A percentile compares a stretch with the other conserved stretches of the same genome.
Evolutionary conservation across 2,113 vertebrate genomes (phyloP).

Genomic region (Mobula hypostoma): DNA sequence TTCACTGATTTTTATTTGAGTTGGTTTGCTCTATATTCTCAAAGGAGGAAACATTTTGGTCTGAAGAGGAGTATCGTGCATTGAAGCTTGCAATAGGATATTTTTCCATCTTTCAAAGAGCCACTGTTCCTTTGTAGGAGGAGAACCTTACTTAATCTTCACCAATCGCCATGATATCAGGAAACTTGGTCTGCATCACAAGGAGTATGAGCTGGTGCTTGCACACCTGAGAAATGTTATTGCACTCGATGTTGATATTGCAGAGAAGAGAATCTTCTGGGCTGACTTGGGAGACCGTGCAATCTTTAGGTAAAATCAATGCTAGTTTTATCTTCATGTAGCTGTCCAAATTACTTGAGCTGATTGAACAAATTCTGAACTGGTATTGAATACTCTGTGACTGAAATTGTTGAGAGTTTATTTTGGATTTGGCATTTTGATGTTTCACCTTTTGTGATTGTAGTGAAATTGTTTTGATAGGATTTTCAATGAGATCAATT

Average conservation of each 20-base stretch:
- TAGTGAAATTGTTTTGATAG: neutral
- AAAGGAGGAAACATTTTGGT: neutral
- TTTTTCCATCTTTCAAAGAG: neutral
- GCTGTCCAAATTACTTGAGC: neutral
- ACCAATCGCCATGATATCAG: slow-evolving; percentile 39
- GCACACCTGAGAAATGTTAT: slow-evolving; percentile 23
- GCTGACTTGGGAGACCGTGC: slow-evolving; percentile 21
- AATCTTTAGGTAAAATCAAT: slow-evolving; percentile 34
- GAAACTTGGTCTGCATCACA: slow-evolving; percentile 9
- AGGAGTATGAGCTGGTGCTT: slow-evolving; percentile 26
- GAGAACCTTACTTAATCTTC: slow-evolving; percentile 31
- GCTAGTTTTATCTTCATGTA: neutral
- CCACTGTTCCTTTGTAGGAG: neutral
- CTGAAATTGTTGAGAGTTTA: neutral
- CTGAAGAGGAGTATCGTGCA: neutral
- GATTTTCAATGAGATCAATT: neutral
- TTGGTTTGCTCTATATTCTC: neutral
- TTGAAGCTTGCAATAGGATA: neutral
- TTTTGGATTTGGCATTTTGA: neutral
- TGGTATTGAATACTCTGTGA: neutral
- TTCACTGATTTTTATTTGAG: neutral
- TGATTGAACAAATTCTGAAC: neutral
- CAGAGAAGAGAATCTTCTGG: slow-evolving; percentile 33
- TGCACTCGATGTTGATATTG: slow-evolving; percentile 16
- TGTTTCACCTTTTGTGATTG: neutral